These are phyloP conservation scores for Porites evermanni DNA, from an alignment of 92 coral and sea anemone species.

Conservation along the genomic window DNA sequence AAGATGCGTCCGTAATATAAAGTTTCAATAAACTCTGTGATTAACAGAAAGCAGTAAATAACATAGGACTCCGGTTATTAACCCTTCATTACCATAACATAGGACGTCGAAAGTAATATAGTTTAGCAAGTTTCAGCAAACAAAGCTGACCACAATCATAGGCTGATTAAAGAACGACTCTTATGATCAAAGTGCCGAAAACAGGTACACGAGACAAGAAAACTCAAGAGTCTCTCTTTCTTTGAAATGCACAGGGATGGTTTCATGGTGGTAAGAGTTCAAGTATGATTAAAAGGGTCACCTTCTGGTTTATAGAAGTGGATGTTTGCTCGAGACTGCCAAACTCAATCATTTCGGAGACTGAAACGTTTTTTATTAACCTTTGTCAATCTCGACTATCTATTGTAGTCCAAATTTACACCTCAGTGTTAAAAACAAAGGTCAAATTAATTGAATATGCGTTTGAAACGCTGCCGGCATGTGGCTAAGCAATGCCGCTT, in stretches of 20 bases:
- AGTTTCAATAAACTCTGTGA: slow-evolving; percentile 45
- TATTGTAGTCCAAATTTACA: slow-evolving; percentile 81
- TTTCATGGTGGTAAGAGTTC: background rate
- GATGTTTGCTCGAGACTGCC: background rate
- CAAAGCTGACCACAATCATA: slow-evolving; percentile 67
- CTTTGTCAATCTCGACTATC: slow-evolving; percentile 64
- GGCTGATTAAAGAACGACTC: slow-evolving; percentile 71
- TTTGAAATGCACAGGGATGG: background rate
- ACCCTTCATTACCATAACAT: slow-evolving; percentile 79
- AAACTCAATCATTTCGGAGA: slow-evolving; percentile 2
- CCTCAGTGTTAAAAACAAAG: slow-evolving; percentile 87
- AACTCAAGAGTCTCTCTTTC: background rate
- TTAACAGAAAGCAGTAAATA: slow-evolving; percentile 66
- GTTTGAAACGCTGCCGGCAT: slow-evolving; percentile 60
- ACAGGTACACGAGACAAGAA: background rate
- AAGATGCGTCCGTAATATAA: slow-evolving; percentile 50
- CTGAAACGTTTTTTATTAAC: slow-evolving; percentile 62
- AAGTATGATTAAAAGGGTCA: background rate
- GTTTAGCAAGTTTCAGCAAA: slow-evolving; percentile 64
- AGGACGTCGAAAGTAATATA: slow-evolving; percentile 51
- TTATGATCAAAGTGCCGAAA: slow-evolving; percentile 38
- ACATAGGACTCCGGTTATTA: slow-evolving; percentile 58
- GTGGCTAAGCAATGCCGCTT: slow-evolving; percentile 29
- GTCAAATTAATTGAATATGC: slow-evolving; percentile 76
- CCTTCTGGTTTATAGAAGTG: background rate